Conservation (phyloP, 1,140 invertebrate species). For the Apis florea region DNA sequence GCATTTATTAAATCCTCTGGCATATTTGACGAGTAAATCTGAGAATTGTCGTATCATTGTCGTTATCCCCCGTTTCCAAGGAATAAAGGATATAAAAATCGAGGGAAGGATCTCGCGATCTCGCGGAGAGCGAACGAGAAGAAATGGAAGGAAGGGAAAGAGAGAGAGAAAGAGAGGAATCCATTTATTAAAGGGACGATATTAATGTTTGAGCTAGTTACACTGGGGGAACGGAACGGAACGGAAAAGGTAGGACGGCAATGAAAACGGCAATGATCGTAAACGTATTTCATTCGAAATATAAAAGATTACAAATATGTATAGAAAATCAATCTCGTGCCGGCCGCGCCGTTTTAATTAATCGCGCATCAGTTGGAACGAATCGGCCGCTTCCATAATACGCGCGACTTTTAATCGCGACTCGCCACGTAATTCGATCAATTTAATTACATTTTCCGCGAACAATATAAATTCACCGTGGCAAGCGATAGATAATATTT, state of each 20-base stretch:
- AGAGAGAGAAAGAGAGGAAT: not conserved
- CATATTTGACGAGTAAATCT: slow-evolving; percentile 58
- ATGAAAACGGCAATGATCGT: not conserved
- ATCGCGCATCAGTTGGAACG: slow-evolving; percentile 22
- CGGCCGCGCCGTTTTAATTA: slow-evolving; percentile 37
- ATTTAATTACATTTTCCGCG: slow-evolving; percentile 31
- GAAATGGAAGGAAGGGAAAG: too few relatives aligned
- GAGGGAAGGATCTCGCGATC: too few relatives aligned
- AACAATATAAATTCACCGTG: slow-evolving; percentile 4
- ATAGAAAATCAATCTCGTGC: slow-evolving; percentile 9
- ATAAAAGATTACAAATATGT: slow-evolving; percentile 25
- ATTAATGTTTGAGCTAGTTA: slow-evolving; percentile 46
- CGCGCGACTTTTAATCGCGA: slow-evolving; percentile 21
- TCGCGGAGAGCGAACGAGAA: not conserved
- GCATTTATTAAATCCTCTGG: slow-evolving; percentile 59
- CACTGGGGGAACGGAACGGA: not conserved
- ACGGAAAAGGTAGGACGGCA: not conserved
- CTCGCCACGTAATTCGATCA: slow-evolving; percentile 34
- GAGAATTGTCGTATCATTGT: slow-evolving; percentile 45
- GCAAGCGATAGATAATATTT: slow-evolving; percentile 22
- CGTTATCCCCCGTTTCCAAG: not conserved
- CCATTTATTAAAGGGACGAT: slow-evolving; percentile 42
- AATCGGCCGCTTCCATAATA: slow-evolving; percentile 15
- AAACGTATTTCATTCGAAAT: slow-evolving; percentile 23
- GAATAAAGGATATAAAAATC: not conserved